Evolutionary conservation across 1,140 invertebrate species (phyloP).

Genomic region (Drosophila pallidifrons): DNA sequence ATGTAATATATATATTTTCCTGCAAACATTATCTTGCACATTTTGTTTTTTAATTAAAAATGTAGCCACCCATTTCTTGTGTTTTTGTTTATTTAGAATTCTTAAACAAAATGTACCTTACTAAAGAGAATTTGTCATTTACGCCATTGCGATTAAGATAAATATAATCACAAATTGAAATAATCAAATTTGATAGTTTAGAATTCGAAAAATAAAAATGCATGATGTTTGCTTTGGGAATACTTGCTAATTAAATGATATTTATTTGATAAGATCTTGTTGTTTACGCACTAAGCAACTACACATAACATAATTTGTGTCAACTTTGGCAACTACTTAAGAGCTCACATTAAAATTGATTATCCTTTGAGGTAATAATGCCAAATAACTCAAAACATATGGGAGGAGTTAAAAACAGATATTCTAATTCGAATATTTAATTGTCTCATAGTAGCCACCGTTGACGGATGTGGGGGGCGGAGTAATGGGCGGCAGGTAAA

Average conservation of each 20-base stretch:
- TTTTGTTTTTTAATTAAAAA: too few relatives aligned
- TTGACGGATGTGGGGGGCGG: conserved; percentile 65
- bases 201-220: conserved; percentile 2
- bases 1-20: too few relatives aligned
- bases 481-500: conserved; percentile 76
- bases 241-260: conserved; percentile 30
- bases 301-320: conserved; percentile 5
- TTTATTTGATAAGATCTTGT: conserved; percentile 41
- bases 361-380: conserved; percentile 80
- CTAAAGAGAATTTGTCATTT: too few relatives aligned
- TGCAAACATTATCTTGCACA: too few relatives aligned
- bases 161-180: too few relatives aligned
- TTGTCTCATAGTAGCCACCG: conserved; percentile 70
- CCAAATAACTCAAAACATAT: conserved; percentile 22
- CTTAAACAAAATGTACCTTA: too few relatives aligned
- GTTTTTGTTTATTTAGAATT: too few relatives aligned
- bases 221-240: conserved; percentile 11
- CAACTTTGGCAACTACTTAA: conserved; percentile 58
- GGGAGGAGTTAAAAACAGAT: neutral
- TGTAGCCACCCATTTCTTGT: too few relatives aligned
- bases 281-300: conserved; percentile 55
- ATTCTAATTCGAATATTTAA: conserved; percentile 78
- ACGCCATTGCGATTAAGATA: too few relatives aligned
- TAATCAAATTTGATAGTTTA: too few relatives aligned
- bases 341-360: conserved; percentile 51